Evolutionary conservation across 2,113 vertebrate species (phyloP).

Genomic region (Leptocoma aspasia): DNA sequence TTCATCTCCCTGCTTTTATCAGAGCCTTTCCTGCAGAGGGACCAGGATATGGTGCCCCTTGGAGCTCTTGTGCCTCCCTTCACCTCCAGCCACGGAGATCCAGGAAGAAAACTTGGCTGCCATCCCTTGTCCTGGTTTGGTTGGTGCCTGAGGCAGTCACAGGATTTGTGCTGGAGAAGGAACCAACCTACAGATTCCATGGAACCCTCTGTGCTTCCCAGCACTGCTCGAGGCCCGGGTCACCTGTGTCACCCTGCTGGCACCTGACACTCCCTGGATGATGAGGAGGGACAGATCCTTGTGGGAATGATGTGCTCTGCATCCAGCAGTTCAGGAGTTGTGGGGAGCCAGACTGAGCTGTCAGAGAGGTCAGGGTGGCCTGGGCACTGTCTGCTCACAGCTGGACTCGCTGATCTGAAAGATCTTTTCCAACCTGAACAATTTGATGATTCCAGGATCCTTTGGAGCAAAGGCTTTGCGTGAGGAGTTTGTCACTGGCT

Average conservation of each 20-base stretch:
- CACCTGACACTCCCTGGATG: not conserved
- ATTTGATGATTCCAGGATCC: not conserved
- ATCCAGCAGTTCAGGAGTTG: not conserved
- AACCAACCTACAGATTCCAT: not conserved
- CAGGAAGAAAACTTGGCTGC: fast-evolving
- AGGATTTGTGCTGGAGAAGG: not conserved
- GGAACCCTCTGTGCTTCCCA: not conserved
- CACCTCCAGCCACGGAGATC: not conserved
- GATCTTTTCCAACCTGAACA: not conserved
- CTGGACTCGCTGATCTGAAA: not conserved
- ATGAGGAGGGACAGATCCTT: not conserved
- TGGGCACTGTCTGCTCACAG: not conserved
- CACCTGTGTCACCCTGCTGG: not conserved
- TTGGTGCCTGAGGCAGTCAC: fast-evolving
- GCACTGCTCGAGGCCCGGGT: not conserved
- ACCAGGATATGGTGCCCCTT: not conserved
- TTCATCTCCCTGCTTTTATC: not conserved
- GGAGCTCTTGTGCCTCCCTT: not conserved
- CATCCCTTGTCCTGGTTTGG: fast-evolving
- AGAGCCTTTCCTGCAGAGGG: not conserved
- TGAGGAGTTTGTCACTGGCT: not conserved
- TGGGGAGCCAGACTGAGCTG: not conserved
- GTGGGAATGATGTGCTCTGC: not conserved
- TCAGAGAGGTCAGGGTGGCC: not conserved
- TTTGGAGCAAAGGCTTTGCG: not conserved